phyloP scores from a whole-genome alignment of 2,888 invertebrate species.

The Melanchra persicariae region DNA sequence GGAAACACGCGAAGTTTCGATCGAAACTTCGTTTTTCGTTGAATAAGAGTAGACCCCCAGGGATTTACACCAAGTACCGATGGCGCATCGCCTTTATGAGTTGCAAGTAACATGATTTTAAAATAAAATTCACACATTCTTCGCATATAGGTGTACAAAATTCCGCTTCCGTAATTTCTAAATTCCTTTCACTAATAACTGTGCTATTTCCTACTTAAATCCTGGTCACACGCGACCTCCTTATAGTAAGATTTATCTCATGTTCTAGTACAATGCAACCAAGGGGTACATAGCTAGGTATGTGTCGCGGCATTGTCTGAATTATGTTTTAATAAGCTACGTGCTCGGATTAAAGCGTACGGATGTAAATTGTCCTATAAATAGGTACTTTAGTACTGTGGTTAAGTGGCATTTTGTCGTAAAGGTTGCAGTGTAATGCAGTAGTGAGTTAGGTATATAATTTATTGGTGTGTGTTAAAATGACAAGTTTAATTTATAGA shows the following conservation, averaged over 20 bases:
- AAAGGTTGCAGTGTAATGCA: conserved; percentile 1
- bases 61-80: too few species aligned
- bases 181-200: conserved; percentile 7
- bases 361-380: conserved; percentile 49
- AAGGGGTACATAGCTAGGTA: conserved; percentile 36
- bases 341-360: conserved; percentile 39
- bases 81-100: too few species aligned
- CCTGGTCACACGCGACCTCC: conserved; percentile 55
- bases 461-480: neutral
- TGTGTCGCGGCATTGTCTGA: conserved; percentile 60
- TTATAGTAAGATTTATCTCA: conserved; percentile 72
- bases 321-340: conserved; percentile 65
- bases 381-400: neutral
- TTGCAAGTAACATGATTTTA: neutral
- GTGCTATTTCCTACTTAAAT: conserved; percentile 14
- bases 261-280: conserved; percentile 72
- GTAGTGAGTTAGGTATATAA: neutral
- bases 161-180: neutral
- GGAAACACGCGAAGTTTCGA: too few species aligned
- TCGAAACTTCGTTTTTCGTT: too few species aligned
- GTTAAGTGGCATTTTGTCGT: conserved; percentile 22
- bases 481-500: neutral
- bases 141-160: neutral
- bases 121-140: neutral
- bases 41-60: too few species aligned